Evolutionary conservation across 2,113 vertebrate genomes (phyloP), one percentile per base, ranked within the genome.

Genomic region (Hassar affinis): DNA sequence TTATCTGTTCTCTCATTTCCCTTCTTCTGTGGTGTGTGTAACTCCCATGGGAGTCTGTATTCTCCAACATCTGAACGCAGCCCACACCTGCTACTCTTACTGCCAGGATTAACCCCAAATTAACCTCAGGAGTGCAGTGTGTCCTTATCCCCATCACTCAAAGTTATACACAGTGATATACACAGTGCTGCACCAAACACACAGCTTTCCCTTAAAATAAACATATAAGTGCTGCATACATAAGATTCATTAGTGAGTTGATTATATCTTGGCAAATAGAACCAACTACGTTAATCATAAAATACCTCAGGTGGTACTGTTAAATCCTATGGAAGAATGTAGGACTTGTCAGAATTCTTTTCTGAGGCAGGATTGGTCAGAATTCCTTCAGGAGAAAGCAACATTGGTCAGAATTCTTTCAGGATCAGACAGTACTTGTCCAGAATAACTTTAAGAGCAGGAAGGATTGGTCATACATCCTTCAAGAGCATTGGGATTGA

Each of bases 41-140:
- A 33, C 47, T 90, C 90, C 91, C 89, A 89, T 89, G 89, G 92
- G 91, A 90, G 89, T 88, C 82, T 87, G 33, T n/a, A n/a, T 54
- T 77, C 59, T 77, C 30, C n/a, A 66, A 22, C 59, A 83, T 33
- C 59, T 33, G 61, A 74, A 64, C 38, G 7, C 49, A 54, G 74
- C 49, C 17, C 35, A 77, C 81, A 77, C 45, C 74, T 66, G 72
- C 74, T 83, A 12, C 38, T 47, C 54, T 59, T 57, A 42, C 52
- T 18, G 68, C 10, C 61, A 78, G 61, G n/a, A 75, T 80, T 54
- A 68, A 68, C 45, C 62, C 30, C 47, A 74, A 47, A 61, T 61
- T 49, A 82, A 75, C 69, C 69, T 10, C 56, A 51, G 35, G 7
- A 10, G 38, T 61, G 47, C 52, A 82, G n/a, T 47, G 30, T 68